phyloP scores from a whole-genome alignment of 2,888 invertebrate species.

The Ariolimax columbianus region DNA sequence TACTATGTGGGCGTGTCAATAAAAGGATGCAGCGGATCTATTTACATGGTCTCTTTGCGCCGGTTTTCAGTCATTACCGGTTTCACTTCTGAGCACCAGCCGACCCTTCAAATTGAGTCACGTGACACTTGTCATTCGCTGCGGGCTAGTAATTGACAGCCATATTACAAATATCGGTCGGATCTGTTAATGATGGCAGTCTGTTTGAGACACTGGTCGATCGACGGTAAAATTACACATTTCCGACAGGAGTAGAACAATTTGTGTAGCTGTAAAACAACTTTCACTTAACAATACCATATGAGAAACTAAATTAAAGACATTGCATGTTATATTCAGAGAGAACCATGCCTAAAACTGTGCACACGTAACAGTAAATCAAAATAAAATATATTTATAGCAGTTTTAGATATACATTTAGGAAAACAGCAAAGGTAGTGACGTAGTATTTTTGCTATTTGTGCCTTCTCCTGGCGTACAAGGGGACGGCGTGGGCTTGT shows the following conservation, averaged over 20 bases:
- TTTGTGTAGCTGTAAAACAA: not conserved
- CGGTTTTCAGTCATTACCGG: conserved; percentile 26
- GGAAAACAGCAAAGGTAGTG: too few species aligned
- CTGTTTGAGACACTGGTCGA: not conserved
- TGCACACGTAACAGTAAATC: too few species aligned
- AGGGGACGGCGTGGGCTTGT: too few species aligned
- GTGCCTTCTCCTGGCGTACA: too few species aligned
- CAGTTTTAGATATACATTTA: too few species aligned
- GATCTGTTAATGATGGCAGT: conserved; percentile 8
- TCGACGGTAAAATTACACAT: not conserved
- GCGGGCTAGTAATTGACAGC: conserved; percentile 28
- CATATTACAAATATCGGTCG: conserved; percentile 12
- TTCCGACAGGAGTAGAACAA: not conserved
- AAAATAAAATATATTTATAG: too few species aligned
- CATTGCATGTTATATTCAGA: too few species aligned
- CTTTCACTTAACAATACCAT: too few species aligned
- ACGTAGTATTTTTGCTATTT: too few species aligned
- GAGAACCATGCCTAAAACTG: too few species aligned
- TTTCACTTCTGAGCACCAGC: conserved; percentile 20
- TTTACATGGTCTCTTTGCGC: not conserved
- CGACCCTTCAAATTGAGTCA: conserved; percentile 11
- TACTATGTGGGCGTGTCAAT: conserved; percentile 22
- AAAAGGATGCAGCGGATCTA: conserved; percentile 6
- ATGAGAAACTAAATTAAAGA: not conserved
- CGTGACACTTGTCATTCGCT: conserved; percentile 29